Percentiles rank a stretch among this genome's conserved stretches.
These are phyloP conservation scores for Embidobia sp. DNA, from an alignment of 2,888 invertebrate species.

Conservation along the genomic window DNA sequence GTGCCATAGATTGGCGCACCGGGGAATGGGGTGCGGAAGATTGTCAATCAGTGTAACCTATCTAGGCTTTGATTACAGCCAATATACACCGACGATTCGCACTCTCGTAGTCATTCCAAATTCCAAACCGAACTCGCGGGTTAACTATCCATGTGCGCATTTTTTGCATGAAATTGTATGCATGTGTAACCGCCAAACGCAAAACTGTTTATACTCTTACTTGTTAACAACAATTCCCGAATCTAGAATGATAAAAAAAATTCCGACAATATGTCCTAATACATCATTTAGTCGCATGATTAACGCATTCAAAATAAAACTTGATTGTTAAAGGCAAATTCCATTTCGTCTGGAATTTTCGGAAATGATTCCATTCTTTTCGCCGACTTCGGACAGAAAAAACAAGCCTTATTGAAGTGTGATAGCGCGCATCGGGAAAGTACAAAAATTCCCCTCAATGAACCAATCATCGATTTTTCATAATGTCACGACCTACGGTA, in stretches of 20 bases:
- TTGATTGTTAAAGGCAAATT: constrained; percentile 22
- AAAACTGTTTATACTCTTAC: constrained; percentile 27
- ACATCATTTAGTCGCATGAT: constrained; percentile 7
- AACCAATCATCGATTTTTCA: constrained; percentile 31
- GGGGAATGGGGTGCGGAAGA: constrained; percentile 69
- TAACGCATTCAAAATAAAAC: constrained; percentile 1
- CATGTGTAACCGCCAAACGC: constrained; percentile 26
- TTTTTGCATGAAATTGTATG: constrained; percentile 65
- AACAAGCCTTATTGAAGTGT: no score
- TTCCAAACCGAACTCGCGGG: constrained; percentile 52
- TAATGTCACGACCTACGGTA: constrained; percentile 28
- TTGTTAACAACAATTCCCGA: constrained; percentile 25
- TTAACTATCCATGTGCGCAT: constrained; percentile 64
- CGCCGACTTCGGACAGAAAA: no score
- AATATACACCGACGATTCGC: constrained; percentile 64
- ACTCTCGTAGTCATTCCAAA: constrained; percentile 64
- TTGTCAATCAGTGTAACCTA: constrained; percentile 77
- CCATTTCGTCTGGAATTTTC: no score
- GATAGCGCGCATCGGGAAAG: no score
- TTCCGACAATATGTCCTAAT: constrained; percentile 10
- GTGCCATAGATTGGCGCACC: constrained; percentile 31
- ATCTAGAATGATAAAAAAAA: constrained; percentile 28
- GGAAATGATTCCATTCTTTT: no score
- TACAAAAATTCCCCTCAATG: no score
- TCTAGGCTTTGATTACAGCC: constrained; percentile 75